Percentiles rank a stretch among this genome's conserved stretches.
Evolutionary conservation across 2,888 invertebrate species (phyloP).

Genomic region (Polyploca ridens): DNA sequence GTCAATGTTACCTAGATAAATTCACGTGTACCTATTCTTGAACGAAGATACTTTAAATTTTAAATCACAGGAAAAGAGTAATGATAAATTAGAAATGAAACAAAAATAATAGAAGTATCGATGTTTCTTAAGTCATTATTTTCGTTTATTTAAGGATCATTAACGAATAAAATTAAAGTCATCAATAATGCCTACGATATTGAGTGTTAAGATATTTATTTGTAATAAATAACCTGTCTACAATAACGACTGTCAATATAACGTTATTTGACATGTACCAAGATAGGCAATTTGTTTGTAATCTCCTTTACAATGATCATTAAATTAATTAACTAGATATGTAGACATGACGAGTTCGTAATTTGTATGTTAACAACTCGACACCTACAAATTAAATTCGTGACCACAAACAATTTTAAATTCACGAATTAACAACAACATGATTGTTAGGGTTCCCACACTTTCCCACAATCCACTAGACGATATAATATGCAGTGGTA

Average conservation of each 20-base stretch:
- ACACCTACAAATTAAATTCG: conserved; percentile 67
- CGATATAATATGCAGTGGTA: conserved; percentile 56
- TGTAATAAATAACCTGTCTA: no score
- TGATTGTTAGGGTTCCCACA: conserved; percentile 60
- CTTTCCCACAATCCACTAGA: conserved; percentile 63
- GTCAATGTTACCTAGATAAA: conserved; percentile 24
- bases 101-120: neutral
- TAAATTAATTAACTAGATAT: conserved; percentile 22
- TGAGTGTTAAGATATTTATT: no score
- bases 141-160: no score
- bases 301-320: conserved; percentile 2
- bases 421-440: conserved; percentile 54
- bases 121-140: no score
- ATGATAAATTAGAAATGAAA: no score
- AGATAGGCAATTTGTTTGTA: neutral
- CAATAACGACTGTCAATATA: no score
- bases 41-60: neutral
- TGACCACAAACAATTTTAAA: conserved; percentile 61
- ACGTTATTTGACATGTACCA: no score
- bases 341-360: conserved; percentile 31
- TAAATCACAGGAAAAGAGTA: neutral
- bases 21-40: conserved; percentile 9
- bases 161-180: neutral
- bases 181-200: neutral
- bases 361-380: conserved; percentile 56